Percentiles rank a stretch among this genome's conserved stretches.
Evolutionary conservation across 37 sponge, comb jelly and placozoan genomes (phyloP).

Genomic region (Lycopodina hypogea): DNA sequence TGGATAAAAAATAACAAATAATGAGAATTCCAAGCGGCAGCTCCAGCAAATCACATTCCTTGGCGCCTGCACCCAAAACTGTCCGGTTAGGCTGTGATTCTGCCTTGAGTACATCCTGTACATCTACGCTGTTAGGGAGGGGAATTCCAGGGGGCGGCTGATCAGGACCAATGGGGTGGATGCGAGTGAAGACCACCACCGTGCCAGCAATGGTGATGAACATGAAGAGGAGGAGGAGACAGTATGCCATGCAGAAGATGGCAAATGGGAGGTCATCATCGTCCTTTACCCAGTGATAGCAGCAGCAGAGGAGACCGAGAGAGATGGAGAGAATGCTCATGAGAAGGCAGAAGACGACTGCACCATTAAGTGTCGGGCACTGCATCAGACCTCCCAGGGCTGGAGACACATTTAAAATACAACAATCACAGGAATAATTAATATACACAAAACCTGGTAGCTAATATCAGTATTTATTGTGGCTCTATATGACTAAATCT

Average conservation of each 20-base stretch:
- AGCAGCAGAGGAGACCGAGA: conserved; percentile 46
- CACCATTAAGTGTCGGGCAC: conserved; percentile 39
- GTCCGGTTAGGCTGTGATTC: background rate
- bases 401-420: background rate
- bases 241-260: conserved; percentile 55
- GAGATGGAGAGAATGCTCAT: conserved; percentile 26
- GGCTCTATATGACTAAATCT: no score
- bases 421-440: background rate
- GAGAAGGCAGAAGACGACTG: conserved; percentile 34
- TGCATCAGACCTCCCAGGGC: conserved; percentile 25
- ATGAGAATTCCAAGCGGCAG: conserved; percentile 42
- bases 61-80: background rate
- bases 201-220: conserved; percentile 37
- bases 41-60: conserved; percentile 28
- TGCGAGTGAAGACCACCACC: conserved; percentile 37
- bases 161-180: conserved; percentile 24
- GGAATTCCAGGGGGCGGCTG: conserved; percentile 21
- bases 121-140: background rate
- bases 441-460: no score
- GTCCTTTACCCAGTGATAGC: conserved; percentile 49
- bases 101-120: background rate
- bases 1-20: conserved; percentile 26
- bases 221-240: conserved; percentile 53
- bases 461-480: no score
- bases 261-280: conserved; percentile 54